Evolutionary conservation across 1,140 invertebrate species (phyloP).

Genomic region (Tetraneura akinire): DNA sequence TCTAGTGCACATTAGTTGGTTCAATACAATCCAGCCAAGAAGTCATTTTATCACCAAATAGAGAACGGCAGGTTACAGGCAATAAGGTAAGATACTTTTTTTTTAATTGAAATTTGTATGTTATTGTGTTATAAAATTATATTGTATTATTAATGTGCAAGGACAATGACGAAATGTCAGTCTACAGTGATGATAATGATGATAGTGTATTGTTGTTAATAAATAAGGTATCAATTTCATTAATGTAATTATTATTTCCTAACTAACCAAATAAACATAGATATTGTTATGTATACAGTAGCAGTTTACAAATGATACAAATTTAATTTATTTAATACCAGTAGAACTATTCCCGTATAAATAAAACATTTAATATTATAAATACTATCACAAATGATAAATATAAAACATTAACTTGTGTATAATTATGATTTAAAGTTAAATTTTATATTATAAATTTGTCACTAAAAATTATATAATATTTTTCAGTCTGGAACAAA

Average conservation of each 20-base stretch:
- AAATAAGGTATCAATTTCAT: conserved; percentile 45
- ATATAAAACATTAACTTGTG: too few species aligned
- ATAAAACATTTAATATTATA: not conserved
- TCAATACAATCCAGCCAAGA: conserved; percentile 87
- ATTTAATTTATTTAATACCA: conserved; percentile 20
- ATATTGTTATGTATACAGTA: not conserved
- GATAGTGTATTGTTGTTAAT: conserved; percentile 45
- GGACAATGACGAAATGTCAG: conserved; percentile 43
- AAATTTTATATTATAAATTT: not conserved
- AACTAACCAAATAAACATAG: not conserved
- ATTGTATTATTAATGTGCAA: conserved; percentile 41
- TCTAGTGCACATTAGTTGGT: conserved; percentile 82
- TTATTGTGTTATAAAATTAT: not conserved
- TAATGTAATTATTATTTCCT: conserved; percentile 21
- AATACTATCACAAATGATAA: not conserved
- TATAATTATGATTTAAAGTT: too few species aligned
- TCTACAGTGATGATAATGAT: conserved; percentile 47
- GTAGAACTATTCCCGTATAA: conserved; percentile 25
- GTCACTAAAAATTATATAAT: not conserved
- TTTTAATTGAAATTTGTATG: not conserved
- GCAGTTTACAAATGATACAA: not conserved
- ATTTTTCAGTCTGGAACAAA: conserved; percentile 55
- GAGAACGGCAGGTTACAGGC: conserved; percentile 72
- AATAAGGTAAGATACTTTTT: conserved; percentile 20
- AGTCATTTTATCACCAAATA: conserved; percentile 84